Conservation (phyloP, 2,797 vertebrate species). For the Heteromormyrus szaboi region DNA sequence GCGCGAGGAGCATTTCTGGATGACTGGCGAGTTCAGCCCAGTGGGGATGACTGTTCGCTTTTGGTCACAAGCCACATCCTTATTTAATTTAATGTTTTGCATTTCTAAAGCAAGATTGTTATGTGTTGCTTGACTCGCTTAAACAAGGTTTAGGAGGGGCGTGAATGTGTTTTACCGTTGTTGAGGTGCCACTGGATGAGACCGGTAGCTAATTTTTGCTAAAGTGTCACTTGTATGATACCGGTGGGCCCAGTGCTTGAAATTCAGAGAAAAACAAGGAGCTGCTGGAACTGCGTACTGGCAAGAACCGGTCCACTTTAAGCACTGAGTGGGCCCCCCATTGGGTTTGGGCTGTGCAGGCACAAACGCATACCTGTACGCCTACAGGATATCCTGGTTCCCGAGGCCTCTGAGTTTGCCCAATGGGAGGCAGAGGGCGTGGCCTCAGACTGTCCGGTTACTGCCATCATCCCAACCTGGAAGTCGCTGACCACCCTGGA, state of each 20-base stretch:
- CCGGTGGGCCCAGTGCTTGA: neutral
- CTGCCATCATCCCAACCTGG: slow-evolving; percentile 86
- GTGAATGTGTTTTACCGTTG: neutral
- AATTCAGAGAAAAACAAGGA: neutral
- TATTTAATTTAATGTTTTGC: neutral
- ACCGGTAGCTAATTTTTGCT: neutral
- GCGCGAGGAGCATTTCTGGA: neutral
- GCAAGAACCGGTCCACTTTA: neutral
- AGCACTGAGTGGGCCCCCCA: neutral
- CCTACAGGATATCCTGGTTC: slow-evolving; percentile 78
- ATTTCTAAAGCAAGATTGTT: neutral
- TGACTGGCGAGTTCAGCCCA: neutral
- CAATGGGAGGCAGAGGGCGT: slow-evolving; percentile 87
- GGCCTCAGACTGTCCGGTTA: slow-evolving; percentile 69
- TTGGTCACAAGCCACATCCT: neutral
- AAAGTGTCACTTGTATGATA: neutral
- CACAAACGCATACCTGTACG: neutral
- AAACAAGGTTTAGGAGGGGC: neutral
- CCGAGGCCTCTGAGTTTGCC: slow-evolving; percentile 85
- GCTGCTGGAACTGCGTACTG: neutral
- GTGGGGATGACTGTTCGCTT: neutral
- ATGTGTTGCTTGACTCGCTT: neutral
- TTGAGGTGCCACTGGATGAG: neutral
- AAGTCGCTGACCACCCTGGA: slow-evolving; percentile 85
- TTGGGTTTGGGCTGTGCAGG: neutral